phyloP scores from a whole-genome alignment of 2,113 vertebrate species.

The Leptosomus discolor region DNA sequence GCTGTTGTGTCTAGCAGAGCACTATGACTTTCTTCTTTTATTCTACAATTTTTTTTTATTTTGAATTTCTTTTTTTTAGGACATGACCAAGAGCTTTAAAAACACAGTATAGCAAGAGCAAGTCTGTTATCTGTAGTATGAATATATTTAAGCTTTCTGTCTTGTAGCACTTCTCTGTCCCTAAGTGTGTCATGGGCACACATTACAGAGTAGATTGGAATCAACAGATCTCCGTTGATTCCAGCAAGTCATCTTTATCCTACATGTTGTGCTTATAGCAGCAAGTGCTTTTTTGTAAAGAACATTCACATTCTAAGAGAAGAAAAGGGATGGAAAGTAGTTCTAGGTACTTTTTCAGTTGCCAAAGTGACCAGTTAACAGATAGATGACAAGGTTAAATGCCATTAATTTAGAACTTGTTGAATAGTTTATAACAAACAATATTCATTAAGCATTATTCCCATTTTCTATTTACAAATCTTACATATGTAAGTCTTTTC shows the following conservation, averaged over 20 bases:
- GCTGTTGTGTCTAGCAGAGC: not conserved
- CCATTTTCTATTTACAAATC: not conserved
- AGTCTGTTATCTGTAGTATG: not conserved
- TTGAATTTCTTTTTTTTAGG: not conserved
- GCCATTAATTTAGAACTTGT: not conserved
- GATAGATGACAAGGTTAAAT: not conserved
- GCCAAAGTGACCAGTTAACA: not conserved
- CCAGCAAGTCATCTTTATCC: not conserved
- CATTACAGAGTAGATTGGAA: not conserved
- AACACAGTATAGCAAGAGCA: not conserved
- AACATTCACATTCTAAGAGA: not conserved
- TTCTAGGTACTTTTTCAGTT: not conserved
- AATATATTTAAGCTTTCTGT: not conserved
- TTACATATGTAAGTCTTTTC: not conserved
- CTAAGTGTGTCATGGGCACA: fast-evolving
- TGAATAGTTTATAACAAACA: not conserved
- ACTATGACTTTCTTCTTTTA: not conserved
- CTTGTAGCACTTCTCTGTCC: not conserved
- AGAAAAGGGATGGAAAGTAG: not conserved
- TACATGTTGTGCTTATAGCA: not conserved
- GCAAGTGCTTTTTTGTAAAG: not conserved
- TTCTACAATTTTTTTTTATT: not conserved
- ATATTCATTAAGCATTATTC: not conserved
- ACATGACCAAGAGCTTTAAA: not conserved
- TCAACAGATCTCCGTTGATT: not conserved